Evolutionary conservation across 2,113 vertebrate genomes (phyloP).

Genomic region (Dasyurus viverrinus): DNA sequence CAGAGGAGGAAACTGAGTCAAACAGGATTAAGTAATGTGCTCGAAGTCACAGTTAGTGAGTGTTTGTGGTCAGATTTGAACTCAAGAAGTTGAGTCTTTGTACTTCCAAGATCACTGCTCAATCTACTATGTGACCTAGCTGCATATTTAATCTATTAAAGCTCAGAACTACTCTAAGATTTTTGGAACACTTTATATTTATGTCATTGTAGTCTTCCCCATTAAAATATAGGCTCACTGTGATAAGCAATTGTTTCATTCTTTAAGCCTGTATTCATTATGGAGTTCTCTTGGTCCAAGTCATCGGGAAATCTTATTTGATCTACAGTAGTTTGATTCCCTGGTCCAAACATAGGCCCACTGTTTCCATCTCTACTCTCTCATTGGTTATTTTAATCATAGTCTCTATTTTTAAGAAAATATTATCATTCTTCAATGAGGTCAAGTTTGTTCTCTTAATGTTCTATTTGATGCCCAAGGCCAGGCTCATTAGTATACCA

Average conservation of each 20-base stretch:
- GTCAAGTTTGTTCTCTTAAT: background rate
- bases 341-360: background rate
- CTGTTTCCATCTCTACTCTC: background rate
- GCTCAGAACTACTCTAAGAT: background rate
- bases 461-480: background rate
- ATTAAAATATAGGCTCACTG: background rate
- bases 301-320: background rate
- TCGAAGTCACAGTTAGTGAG: background rate
- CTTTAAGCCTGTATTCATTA: background rate
- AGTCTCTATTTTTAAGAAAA: background rate
- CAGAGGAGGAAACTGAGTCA: background rate
- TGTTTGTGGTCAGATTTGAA: background rate
- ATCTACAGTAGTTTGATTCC: background rate
- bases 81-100: background rate
- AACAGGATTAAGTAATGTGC: background rate
- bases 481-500: background rate
- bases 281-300: background rate
- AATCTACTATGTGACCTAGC: background rate
- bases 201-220: background rate
- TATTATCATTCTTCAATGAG: background rate
- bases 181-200: background rate
- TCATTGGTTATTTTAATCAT: background rate
- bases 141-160: background rate
- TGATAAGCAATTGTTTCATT: background rate
- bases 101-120: background rate